Evolutionary conservation across 2,888 invertebrate genomes (phyloP).

Genomic region (Globia sparganii): DNA sequence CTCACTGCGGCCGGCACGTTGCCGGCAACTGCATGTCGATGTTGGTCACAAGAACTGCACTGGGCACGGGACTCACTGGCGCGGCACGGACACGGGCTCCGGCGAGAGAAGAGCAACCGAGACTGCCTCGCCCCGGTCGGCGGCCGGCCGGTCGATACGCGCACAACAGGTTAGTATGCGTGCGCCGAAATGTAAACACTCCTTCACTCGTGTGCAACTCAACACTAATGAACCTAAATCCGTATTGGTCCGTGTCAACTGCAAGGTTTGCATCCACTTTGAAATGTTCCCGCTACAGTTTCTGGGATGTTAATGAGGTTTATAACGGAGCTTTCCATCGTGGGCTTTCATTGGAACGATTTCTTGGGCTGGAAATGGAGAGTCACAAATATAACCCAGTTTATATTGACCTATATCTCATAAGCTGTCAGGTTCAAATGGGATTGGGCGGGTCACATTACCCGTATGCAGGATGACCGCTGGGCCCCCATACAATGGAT

Average conservation of each 20-base stretch:
- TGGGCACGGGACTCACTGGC: conserved; percentile 46
- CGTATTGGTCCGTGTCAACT: conserved; percentile 59
- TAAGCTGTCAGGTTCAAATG: background rate
- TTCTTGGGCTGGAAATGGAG: background rate
- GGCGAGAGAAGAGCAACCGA: conserved; percentile 71
- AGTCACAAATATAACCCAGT: background rate
- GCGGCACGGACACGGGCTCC: conserved; percentile 54
- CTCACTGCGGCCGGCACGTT: conserved; percentile 79
- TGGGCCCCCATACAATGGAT: background rate
- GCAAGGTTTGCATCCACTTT: conserved; percentile 54
- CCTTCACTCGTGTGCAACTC: conserved; percentile 57
- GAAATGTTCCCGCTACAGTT: conserved; percentile 47
- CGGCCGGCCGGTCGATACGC: conserved; percentile 82
- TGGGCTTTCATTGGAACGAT: background rate
- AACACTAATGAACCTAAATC: conserved; percentile 65
- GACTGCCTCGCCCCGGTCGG: conserved; percentile 77
- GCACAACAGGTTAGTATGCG: conserved; percentile 87
- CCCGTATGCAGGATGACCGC: background rate
- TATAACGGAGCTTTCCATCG: background rate
- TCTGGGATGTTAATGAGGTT: conserved; percentile 8
- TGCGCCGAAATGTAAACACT: conserved; percentile 80
- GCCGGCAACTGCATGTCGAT: conserved; percentile 84
- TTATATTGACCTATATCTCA: conserved; percentile 1
- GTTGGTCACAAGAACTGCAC: conserved; percentile 72
- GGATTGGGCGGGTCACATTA: background rate